A percentile compares a stretch with the other conserved stretches of the same genome.
Evolutionary conservation across 2,113 vertebrate species (phyloP).

Genomic region (Propithecus coquereli): DNA sequence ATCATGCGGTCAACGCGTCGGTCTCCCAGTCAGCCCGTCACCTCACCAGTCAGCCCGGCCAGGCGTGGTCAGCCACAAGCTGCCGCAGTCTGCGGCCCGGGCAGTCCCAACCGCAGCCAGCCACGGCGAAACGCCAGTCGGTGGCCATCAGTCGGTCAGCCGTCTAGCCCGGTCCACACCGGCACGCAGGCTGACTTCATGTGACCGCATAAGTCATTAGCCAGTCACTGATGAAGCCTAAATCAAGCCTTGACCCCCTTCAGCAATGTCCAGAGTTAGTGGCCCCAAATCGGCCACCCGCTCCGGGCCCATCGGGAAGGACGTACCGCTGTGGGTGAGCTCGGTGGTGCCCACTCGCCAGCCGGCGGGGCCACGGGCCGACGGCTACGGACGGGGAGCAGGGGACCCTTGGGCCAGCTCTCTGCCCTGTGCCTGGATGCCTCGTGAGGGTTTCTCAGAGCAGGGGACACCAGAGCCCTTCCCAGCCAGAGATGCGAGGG

Average conservation of each 20-base stretch:
- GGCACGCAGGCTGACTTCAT: background rate
- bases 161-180: background rate
- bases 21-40: background rate
- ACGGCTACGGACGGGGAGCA: too few species aligned
- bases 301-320: background rate
- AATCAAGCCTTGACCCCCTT: background rate
- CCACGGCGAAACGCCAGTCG: background rate
- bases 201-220: background rate
- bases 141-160: background rate
- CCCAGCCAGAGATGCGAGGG: background rate
- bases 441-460: background rate
- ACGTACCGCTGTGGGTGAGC: background rate
- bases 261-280: background rate
- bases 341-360: background rate
- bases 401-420: background rate
- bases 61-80: background rate
- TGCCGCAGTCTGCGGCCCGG: background rate
- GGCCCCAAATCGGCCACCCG: background rate
- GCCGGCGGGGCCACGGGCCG: background rate
- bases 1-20: accelerated
- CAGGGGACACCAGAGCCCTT: background rate
- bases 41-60: background rate
- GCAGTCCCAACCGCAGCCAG: too few species aligned
- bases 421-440: background rate
- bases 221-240: background rate